Evolutionary conservation across 1,140 invertebrate genomes (phyloP), one percentile per base, ranked within the genome.

Genomic region (Lucilia sericata): DNA sequence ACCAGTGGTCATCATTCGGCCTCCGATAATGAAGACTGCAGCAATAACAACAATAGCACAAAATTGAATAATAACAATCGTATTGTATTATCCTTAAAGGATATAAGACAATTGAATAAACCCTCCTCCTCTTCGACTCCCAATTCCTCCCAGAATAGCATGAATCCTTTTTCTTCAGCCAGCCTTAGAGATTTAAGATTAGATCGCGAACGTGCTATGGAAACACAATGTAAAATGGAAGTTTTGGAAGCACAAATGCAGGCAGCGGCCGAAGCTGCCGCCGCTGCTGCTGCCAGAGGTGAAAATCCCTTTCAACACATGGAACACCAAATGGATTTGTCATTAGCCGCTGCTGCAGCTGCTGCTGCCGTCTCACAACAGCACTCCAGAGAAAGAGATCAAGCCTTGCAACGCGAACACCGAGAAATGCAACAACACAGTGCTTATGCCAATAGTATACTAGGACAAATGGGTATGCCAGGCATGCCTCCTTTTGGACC

Each of bases 381-480:
- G 34, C 87, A 87, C n/a, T 85, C 84, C 8, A 85, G 87, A 0
- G 87, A 90, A 60, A 85, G 84, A 47, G 84, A 86, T 70, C 84
- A 5, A 88, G 91, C 21, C 87, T 87, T 17, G 87, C 85, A 87
- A 88, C 9, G 91, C 89, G 82, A 88, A 80, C 87, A 89, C 75
- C 82, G 84, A 42, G 86, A 88, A 83, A 49, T 86, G 17, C 87
- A 90, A 36, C 86, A 88, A 82, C 89, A 91, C 82, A 91, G 89
- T 25, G 90, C 91, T 10, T 92, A 92, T 83, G 89, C 90, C 42
- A 88, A 87, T 75, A 91, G 90, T 60, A 88, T 91, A 83, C 87
- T 92, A n/a, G 92, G 92, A 30, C 88, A 89, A 34, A 91, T 92
- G 88, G 92, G 92, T 47, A 86, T 93, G 88, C 84, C 88, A 2